Conservation (phyloP, 2,113 vertebrate species). For the Sinosuthora webbiana region DNA sequence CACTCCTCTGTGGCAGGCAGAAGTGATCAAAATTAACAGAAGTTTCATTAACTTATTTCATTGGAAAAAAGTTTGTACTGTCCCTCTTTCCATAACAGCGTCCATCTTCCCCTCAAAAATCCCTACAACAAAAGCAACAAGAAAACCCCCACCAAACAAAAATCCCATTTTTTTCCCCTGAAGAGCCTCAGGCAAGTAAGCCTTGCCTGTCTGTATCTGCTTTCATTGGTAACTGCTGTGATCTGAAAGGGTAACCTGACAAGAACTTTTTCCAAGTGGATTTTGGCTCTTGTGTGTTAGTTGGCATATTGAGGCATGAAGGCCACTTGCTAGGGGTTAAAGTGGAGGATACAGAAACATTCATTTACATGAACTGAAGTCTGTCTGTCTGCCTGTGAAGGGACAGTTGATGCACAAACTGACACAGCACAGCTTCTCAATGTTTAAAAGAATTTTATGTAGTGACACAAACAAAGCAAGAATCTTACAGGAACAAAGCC, state of each 20-base stretch:
- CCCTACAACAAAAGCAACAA: neutral
- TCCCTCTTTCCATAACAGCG: neutral
- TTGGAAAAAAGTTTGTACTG: neutral
- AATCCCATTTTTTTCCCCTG: accelerated
- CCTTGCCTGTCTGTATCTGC: neutral
- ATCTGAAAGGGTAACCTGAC: neutral
- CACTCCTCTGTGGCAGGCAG: neutral
- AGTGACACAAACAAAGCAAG: neutral
- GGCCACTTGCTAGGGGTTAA: neutral
- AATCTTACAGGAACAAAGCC: neutral
- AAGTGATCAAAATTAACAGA: neutral
- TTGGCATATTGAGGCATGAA: neutral
- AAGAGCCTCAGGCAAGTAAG: neutral
- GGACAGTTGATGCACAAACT: neutral
- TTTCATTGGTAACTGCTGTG: neutral
- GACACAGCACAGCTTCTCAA: neutral
- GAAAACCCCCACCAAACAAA: neutral
- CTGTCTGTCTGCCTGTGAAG: neutral
- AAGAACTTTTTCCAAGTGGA: neutral
- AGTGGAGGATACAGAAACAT: neutral
- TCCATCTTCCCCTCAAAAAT: neutral
- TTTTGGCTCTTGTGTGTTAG: neutral
- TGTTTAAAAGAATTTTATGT: neutral
- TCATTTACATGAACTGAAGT: neutral
- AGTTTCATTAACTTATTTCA: neutral